Percentiles rank a stretch among this genome's conserved stretches.
phyloP scores from a whole-genome alignment of 1,140 invertebrate genomes.

The Caenorhabditis briggsae region DNA sequence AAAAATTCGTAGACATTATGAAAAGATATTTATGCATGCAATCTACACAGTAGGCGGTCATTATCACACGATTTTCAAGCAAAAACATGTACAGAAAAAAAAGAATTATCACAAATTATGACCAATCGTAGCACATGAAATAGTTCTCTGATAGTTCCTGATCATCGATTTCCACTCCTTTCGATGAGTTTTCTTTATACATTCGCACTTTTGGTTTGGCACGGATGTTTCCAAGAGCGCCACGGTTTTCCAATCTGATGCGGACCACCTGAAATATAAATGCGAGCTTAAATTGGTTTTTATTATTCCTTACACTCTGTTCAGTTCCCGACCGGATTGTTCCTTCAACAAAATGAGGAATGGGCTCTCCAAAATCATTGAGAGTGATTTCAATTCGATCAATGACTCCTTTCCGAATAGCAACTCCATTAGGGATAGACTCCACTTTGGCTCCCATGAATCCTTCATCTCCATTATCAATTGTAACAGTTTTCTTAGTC shows the following conservation, averaged over 20 bases:
- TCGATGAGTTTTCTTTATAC: slow-evolving; percentile 37
- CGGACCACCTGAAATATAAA: slow-evolving; percentile 14
- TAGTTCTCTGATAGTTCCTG: slow-evolving; percentile 39
- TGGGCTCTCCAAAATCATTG: not conserved
- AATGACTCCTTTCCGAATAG: slow-evolving; percentile 33
- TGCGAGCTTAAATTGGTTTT: no score
- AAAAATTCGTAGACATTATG: no score
- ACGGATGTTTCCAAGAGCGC: not conserved
- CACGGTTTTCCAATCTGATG: slow-evolving; percentile 35
- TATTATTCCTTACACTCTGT: slow-evolving; percentile 18
- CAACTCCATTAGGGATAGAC: slow-evolving; percentile 15
- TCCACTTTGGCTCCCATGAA: slow-evolving; percentile 35
- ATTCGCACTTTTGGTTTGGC: slow-evolving; percentile 33
- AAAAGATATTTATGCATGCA: slow-evolving; percentile 14
- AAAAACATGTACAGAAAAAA: not conserved
- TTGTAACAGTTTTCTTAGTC: slow-evolving; percentile 10
- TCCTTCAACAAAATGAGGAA: slow-evolving; percentile 35
- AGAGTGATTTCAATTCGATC: slow-evolving; percentile 32
- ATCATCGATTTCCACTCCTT: slow-evolving; percentile 41
- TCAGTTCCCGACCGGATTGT: slow-evolving; percentile 12
- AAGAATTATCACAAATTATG: slow-evolving; percentile 10
- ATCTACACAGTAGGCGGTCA: slow-evolving; percentile 16
- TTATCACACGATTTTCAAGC: slow-evolving; percentile 4
- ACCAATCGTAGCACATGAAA: slow-evolving; percentile 50
- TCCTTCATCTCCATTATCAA: slow-evolving; percentile 47